Evolutionary conservation across 2,797 vertebrate species (phyloP).

Genomic region (Sorex maritimensis): DNA sequence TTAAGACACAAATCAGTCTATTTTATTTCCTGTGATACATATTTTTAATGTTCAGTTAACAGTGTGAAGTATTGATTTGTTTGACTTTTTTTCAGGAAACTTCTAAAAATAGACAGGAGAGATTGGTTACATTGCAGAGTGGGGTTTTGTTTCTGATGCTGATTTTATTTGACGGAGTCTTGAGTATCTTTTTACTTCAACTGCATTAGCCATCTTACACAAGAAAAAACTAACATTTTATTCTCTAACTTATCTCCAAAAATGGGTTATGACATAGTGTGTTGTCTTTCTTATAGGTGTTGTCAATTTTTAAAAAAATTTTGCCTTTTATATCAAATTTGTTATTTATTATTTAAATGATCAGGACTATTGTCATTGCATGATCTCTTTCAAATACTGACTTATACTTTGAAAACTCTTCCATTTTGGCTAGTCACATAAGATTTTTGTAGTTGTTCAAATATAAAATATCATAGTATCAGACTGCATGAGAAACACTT

Average conservation of each 20-base stretch:
- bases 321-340: background rate
- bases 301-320: conserved; percentile 21
- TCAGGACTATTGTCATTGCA: background rate
- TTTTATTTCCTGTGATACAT: background rate
- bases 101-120: conserved; percentile 30
- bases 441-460: conserved; percentile 13
- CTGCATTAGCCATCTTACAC: background rate
- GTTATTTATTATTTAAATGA: conserved; percentile 18
- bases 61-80: background rate
- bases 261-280: background rate
- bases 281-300: background rate
- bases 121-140: background rate
- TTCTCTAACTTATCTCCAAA: background rate
- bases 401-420: background rate
- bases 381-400: background rate
- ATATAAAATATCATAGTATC: background rate
- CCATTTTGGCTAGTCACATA: background rate
- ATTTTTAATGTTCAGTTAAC: conserved; percentile 4
- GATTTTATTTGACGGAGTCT: background rate
- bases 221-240: background rate
- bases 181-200: background rate
- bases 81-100: conserved; percentile 10
- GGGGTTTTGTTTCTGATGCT: background rate
- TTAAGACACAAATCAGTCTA: conserved; percentile 9
- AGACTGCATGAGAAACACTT: background rate